Evolutionary conservation across 2,888 invertebrate species (phyloP).

Genomic region (Abrostola triplasia): DNA sequence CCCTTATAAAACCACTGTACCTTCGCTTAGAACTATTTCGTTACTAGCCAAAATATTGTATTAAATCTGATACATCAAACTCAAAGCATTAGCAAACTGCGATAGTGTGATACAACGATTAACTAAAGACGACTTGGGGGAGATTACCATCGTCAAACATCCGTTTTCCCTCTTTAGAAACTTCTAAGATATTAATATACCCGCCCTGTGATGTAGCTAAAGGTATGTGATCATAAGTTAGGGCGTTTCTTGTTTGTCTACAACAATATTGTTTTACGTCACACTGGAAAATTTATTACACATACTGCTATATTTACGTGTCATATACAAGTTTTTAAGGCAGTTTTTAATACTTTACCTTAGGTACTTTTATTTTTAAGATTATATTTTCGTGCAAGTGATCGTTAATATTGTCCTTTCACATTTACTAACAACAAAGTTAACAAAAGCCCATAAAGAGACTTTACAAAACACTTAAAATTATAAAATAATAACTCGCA

Average conservation of each 20-base stretch:
- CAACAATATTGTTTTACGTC: not conserved
- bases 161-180: constrained; percentile 6
- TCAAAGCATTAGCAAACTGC: not conserved
- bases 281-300: not conserved
- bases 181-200: constrained; percentile 16
- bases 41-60: not conserved
- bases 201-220: not conserved
- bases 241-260: not conserved
- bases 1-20: too few relatives aligned
- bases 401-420: too few relatives aligned
- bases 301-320: too few relatives aligned
- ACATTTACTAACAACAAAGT: not conserved
- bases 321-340: too few relatives aligned
- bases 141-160: constrained; percentile 9
- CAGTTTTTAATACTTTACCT: too few relatives aligned
- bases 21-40: too few relatives aligned
- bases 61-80: constrained; percentile 1
- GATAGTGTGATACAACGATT: constrained; percentile 6
- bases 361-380: too few relatives aligned
- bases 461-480: too few relatives aligned
- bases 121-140: constrained; percentile 5
- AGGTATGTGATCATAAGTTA: not conserved
- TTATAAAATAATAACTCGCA: not conserved
- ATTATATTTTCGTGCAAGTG: too few relatives aligned
- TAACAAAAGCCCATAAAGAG: not conserved